phyloP scores from a whole-genome alignment of 2,113 vertebrate genomes.

The Esox niger region DNA sequence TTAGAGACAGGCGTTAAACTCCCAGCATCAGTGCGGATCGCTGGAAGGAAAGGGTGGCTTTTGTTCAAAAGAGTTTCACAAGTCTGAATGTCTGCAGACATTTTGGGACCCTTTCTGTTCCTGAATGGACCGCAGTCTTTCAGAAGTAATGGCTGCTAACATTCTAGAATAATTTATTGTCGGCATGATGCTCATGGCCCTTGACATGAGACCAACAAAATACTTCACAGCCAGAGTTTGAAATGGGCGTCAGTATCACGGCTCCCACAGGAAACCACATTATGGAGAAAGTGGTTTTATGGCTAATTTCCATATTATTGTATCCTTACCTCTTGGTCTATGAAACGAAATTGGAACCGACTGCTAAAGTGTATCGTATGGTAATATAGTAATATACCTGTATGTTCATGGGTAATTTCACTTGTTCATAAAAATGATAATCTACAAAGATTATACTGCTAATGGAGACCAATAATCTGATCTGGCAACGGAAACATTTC shows the following conservation, averaged over 20 bases:
- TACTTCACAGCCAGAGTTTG: slow-evolving; percentile 14
- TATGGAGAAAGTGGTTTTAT: slow-evolving; percentile 29
- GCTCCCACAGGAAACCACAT: slow-evolving; percentile 11
- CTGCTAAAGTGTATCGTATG: slow-evolving; percentile 40
- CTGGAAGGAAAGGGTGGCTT: too few species aligned
- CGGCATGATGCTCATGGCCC: neutral
- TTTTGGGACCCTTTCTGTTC: too few species aligned
- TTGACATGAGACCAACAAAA: too few species aligned
- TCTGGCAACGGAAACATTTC: slow-evolving; percentile 48
- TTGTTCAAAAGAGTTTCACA: too few species aligned
- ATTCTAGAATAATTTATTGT: neutral
- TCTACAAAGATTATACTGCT: slow-evolving; percentile 58
- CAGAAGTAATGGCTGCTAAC: slow-evolving; percentile 34
- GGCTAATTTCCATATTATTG: slow-evolving; percentile 1
- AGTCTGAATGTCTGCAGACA: too few species aligned
- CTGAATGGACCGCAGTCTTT: too few species aligned
- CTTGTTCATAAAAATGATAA: slow-evolving; percentile 62
- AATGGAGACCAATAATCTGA: slow-evolving; percentile 58
- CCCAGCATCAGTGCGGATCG: too few species aligned
- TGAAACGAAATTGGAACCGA: slow-evolving; percentile 24
- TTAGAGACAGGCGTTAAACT: neutral
- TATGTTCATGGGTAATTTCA: slow-evolving; percentile 63
- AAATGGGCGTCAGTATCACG: neutral
- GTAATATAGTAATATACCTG: too few species aligned
- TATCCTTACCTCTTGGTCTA: slow-evolving; percentile 25